Evolutionary conservation across 2,113 vertebrate species (phyloP).

Genomic region (Austrofundulus limnaeus): DNA sequence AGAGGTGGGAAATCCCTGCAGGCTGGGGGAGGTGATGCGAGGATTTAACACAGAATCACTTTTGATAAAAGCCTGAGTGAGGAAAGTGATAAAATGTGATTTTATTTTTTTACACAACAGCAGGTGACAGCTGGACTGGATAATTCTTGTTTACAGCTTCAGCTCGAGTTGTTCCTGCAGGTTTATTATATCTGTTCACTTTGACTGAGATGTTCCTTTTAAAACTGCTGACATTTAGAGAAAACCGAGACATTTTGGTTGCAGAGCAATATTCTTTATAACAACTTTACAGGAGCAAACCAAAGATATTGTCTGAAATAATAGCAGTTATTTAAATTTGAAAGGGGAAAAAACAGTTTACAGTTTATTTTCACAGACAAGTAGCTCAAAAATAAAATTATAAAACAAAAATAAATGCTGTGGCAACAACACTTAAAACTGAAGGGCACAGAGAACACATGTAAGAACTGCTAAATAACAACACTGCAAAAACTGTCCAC

Average conservation of each 20-base stretch:
- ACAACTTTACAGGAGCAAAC: too few species aligned
- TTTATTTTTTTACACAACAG: constrained; percentile 15
- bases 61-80: constrained; percentile 23
- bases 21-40: constrained; percentile 11
- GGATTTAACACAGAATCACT: constrained; percentile 45
- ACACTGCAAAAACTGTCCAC: too few species aligned
- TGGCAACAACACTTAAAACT: too few species aligned
- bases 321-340: too few species aligned
- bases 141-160: constrained; percentile 12
- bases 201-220: neutral
- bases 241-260: neutral
- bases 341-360: too few species aligned
- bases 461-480: too few species aligned
- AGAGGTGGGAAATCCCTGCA: constrained; percentile 20
- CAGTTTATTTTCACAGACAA: too few species aligned
- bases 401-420: too few species aligned
- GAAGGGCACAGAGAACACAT: too few species aligned
- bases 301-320: too few species aligned
- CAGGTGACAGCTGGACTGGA: constrained; percentile 26
- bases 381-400: too few species aligned
- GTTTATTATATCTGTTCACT: constrained; percentile 3
- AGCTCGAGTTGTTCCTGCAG: neutral
- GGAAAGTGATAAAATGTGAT: constrained; percentile 18
- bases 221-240: neutral
- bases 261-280: neutral